phyloP scores from a whole-genome alignment of 2,797 vertebrate genomes.

The Ptychobarbus kaznakovi region DNA sequence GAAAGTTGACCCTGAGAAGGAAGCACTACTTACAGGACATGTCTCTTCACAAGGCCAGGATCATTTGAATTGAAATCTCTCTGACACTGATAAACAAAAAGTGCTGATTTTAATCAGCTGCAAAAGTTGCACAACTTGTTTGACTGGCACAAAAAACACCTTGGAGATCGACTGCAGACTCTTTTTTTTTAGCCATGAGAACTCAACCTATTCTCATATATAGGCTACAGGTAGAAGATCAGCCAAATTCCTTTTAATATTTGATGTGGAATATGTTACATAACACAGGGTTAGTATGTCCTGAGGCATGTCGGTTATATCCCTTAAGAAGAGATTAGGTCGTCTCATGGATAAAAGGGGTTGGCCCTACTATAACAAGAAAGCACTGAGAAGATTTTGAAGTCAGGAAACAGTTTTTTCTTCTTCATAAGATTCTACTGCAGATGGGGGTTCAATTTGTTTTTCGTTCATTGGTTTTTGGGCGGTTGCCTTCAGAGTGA shows the following conservation, averaged over 20 bases:
- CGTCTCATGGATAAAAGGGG: slow-evolving; percentile 38
- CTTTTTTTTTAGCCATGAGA: slow-evolving; percentile 38
- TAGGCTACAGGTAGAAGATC: slow-evolving; percentile 54
- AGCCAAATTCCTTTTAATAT: slow-evolving; percentile 54
- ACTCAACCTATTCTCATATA: slow-evolving; percentile 29
- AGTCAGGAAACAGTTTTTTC: background rate
- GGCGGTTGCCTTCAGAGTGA: background rate
- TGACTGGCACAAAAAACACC: slow-evolving; percentile 45
- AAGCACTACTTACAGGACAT: slow-evolving; percentile 54
- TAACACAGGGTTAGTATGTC: slow-evolving; percentile 43
- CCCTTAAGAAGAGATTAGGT: slow-evolving; percentile 50
- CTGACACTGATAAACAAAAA: slow-evolving; percentile 57
- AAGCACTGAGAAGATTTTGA: slow-evolving; percentile 31
- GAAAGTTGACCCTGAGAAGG: slow-evolving; percentile 49
- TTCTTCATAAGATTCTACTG: background rate
- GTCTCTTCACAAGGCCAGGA: slow-evolving; percentile 53
- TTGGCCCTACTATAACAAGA: slow-evolving; percentile 8
- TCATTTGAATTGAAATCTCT: slow-evolving; percentile 46
- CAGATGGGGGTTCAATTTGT: slow-evolving; percentile 14
- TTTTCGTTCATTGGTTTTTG: background rate
- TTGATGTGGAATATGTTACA: slow-evolving; percentile 59
- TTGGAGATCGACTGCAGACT: slow-evolving; percentile 35
- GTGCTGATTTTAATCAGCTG: slow-evolving; percentile 56
- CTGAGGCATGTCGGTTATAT: slow-evolving; percentile 43
- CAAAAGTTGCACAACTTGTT: slow-evolving; percentile 59